Base-by-base conservation (phyloP, 2,888 invertebrate genomes). In the Epirrhoe alternata region DNA sequence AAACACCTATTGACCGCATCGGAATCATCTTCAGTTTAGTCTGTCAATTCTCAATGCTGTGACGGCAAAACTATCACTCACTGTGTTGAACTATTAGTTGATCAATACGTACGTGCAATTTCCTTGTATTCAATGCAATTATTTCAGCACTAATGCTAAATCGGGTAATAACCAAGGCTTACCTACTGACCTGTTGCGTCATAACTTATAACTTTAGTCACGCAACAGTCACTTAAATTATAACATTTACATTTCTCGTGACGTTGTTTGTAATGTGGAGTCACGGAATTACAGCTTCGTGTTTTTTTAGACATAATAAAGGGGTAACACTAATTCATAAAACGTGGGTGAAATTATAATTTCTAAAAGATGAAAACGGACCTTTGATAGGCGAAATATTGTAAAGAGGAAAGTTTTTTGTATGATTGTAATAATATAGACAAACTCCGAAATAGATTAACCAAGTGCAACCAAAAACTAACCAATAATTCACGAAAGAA, bases 151-250 rank as follows among this genome's bases (percentile, higher is more conserved):
- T 47, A 35, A 61, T 24, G 47, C 33, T 52, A 52, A 50, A 16
- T 54, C 38, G 31, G 6, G 47, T 62, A 45, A 38, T 47, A 51
- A 59, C 55, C 57, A 38, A 33, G 47, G 7, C 59, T 69, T 68
- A 66, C 75, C 72, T 68, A 53, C 55, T 79, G 76, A 81, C 81
- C 81, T 82, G 82, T 82, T 80, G 79, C 77, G 74, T 69, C 72
- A 69, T 71, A 31, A 61, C 50, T 47, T 73, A 69, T 71, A 31
- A 61, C 50, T 47, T 50, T 35, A 38, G 77, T 77, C 82, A 85
- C 82, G 81, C 79, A 56, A 78, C 62, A 61, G 68, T 59, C 55
- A 52, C 62, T 42, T 42, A 12, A 14, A 63, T 64, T 68, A 71
- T 74, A 72, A 69, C 69, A 70, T 70, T 71, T 68, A 75, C 72